Conservation (phyloP, 2,888 invertebrate genomes). For the Dolichomitus sp. region DNA sequence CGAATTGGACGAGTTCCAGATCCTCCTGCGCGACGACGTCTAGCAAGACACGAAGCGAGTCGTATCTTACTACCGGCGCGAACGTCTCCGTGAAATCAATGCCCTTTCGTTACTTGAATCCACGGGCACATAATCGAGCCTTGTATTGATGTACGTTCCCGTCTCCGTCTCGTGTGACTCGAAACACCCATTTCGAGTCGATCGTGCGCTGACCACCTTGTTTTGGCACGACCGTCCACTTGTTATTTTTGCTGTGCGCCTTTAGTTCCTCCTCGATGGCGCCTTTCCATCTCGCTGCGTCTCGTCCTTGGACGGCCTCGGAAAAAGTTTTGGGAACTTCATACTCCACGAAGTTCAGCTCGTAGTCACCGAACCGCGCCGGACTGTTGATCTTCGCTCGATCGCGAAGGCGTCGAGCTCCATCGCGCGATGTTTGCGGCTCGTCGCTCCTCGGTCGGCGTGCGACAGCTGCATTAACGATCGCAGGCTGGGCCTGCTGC, state of each 20-base stretch:
- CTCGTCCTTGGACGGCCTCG: not conserved
- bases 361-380: no score
- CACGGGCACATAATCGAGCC: conserved; percentile 35
- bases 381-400: no score
- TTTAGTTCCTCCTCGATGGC: conserved; percentile 5
- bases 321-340: not conserved
- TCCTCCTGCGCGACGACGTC: conserved; percentile 25
- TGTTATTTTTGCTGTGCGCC: conserved; percentile 8
- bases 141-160: not conserved
- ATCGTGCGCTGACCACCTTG: not conserved
- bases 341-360: not conserved
- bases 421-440: no score
- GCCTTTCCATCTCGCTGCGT: not conserved
- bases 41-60: conserved; percentile 33
- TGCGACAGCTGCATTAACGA: no score
- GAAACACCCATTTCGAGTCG: conserved; percentile 36
- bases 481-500: no score
- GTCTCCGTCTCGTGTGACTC: not conserved
- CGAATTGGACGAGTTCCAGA: conserved; percentile 38
- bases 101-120: conserved; percentile 7
- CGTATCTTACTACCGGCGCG: conserved; percentile 31
- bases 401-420: no score
- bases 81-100: conserved; percentile 19
- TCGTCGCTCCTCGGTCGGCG: no score
- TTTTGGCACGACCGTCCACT: conserved; percentile 18